Conservation (phyloP, 2,797 vertebrate species). For the Acanthurus leucopareius region DNA sequence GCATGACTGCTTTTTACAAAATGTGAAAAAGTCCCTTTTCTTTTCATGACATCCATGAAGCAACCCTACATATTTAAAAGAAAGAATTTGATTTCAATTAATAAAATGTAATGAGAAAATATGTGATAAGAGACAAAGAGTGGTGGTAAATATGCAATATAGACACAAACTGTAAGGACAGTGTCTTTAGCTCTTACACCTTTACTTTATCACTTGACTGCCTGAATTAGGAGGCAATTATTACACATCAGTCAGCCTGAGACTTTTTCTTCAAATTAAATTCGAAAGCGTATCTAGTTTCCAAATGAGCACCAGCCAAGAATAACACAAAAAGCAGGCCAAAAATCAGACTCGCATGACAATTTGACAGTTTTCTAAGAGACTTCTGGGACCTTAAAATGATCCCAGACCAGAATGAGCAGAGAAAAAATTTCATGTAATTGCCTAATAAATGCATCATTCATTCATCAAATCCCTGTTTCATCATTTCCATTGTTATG, state of each 20-base stretch:
- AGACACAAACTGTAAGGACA: not conserved
- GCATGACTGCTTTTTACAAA: constrained; percentile 35
- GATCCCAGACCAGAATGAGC: constrained; percentile 1
- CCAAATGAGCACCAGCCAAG: constrained; percentile 5
- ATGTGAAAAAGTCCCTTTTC: not conserved
- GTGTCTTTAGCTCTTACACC: not conserved
- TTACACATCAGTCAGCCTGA: not conserved
- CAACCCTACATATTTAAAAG: constrained; percentile 6
- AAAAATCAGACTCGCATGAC: not conserved
- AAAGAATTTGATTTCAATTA: not conserved
- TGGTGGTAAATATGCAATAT: constrained; percentile 8
- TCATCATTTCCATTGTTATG: not conserved
- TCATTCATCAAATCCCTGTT: not conserved
- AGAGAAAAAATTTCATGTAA: not conserved
- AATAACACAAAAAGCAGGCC: constrained; percentile 24
- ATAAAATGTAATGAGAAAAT: constrained; percentile 30
- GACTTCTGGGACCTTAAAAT: not conserved
- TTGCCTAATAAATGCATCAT: not conserved
- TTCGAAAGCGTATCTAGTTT: constrained; percentile 20
- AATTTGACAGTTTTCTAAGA: not conserved
- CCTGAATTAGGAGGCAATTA: not conserved
- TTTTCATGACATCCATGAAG: not conserved
- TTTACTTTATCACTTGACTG: not conserved
- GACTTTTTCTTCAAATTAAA: constrained; percentile 14
- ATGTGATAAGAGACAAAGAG: constrained; percentile 4